Evolutionary conservation across 2,797 vertebrate genomes (phyloP), one percentile per base, ranked within the genome.

Genomic region (Lepilemur ruficaudatus): DNA sequence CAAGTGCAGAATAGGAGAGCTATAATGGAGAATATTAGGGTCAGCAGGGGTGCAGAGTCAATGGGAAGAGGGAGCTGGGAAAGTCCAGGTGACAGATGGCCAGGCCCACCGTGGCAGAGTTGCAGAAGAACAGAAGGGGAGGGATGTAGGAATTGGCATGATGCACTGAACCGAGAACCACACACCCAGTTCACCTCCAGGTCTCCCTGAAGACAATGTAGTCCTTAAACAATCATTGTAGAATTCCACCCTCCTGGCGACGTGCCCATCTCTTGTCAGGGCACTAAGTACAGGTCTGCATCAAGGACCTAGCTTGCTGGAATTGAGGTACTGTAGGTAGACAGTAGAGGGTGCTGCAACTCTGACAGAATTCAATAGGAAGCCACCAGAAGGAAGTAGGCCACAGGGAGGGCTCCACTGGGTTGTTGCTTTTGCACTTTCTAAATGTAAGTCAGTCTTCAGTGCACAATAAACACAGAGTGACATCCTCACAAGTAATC

Each of bases 261-360:
- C 14, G 30, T 32, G 11, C 10, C 28, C 2, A 28, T 86, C 5
- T 72, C 12, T 78, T 59, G 50, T 55, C 13, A 13, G 6, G 52
- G 23, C 76, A 41, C 3, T 25, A 81, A 65, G 14, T 23, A 50
- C 65, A 59, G 41, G 18, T 52, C 75, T 46, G 73, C 30, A 46
- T 38, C 11, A 13, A 67, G 38, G 84, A 43, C 63, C 12, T 30
- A 38, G 35, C 14, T 28, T 0, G 9, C n/a, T 32, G 50, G 41
- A 32, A 28, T 2, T 7, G 70, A 75, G 38, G 63, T 38, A 52
- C 61, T 78, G 38, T 6, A 18, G 57, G 48, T 38, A 38, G 70
- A 76, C 93, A 88, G 72, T 61, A 94, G 94, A 91, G 94, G 91
- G 83, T 1, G 32, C 80, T 93, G 55, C 2, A 57, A 20, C 52